Evolutionary conservation across 2,888 invertebrate species (phyloP), one percentile per base, ranked within the genome.

Genomic region (Pandemis heparana): DNA sequence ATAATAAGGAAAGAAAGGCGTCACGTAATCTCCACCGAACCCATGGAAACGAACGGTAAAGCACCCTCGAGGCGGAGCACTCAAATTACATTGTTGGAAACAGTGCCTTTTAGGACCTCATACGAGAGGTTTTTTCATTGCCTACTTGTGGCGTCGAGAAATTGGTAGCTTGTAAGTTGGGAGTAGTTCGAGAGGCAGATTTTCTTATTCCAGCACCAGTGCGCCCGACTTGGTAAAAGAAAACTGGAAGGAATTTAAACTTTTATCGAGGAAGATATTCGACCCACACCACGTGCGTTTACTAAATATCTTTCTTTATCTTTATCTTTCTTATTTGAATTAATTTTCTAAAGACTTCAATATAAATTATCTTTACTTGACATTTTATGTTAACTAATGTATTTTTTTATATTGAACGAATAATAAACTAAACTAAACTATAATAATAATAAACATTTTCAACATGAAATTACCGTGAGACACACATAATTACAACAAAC

Each of bases 31-130:
- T 69, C 14, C 12, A 18, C 38, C 46, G 59, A 51, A 59, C 41
- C 77, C 72, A 78, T 73, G 77, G 72, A 75, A 77, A 76, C 75
- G 75, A 74, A 79, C 79, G 77, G 71, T 77, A 75, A 75, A 82
- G 81, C 64, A 74, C 78, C 77, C 79, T 77, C 75, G 32, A 71
- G 64, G 74, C 65, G 51, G 67, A 73, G 75, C 79, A 76, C 78
- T 84, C 76, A 79, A 83, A 82, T 81, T 79, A 83, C 81, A 81
- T 82, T 83, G 83, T 82, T 76, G 75, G 75, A 75, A 75, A 77
- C 75, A 76, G 77, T 74, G 77, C 73, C 80, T 82, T 82, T 75
- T 78, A 75, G 70, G 74, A 75, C 73, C 77, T 77, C 76, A 73
- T 79, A 77, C 75, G 78, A 77, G 74, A 46, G 70, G 66, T 70